Conservation (phyloP, 2,888 invertebrate species). For the Adela reaumurella region DNA sequence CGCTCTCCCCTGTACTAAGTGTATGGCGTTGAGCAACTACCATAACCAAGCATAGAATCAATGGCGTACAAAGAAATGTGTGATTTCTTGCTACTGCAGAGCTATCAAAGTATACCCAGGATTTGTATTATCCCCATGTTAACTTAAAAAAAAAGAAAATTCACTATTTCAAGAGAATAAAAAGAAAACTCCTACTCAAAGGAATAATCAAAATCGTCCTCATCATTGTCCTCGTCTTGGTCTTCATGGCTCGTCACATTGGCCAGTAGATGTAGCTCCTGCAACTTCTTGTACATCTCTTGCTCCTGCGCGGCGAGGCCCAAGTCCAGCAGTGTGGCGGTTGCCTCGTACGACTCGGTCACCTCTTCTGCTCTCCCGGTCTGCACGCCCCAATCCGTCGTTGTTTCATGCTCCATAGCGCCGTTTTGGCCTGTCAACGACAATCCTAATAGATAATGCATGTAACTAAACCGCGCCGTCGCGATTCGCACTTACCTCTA, state of each 20-base stretch:
- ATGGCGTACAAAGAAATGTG: too few species aligned
- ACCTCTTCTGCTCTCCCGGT: conserved; percentile 21
- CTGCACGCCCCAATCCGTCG: conserved; percentile 30
- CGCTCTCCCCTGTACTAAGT: too few species aligned
- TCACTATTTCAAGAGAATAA: not conserved
- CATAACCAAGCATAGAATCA: too few species aligned
- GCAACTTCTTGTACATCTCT: conserved; percentile 31
- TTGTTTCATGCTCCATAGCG: conserved; percentile 24
- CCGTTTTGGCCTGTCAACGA: conserved; percentile 26
- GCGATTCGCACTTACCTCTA: too few species aligned
- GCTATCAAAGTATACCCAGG: too few species aligned
- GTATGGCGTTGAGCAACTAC: too few species aligned
- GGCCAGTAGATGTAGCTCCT: conserved; percentile 30
- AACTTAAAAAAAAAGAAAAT: too few species aligned
- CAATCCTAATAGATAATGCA: too few species aligned
- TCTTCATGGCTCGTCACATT: conserved; percentile 23
- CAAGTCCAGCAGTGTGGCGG: not conserved
- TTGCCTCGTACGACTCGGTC: conserved; percentile 12
- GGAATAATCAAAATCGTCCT: conserved; percentile 33
- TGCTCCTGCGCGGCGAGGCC: conserved; percentile 3
- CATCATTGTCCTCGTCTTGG: conserved; percentile 25
- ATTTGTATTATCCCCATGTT: too few species aligned
- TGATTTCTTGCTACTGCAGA: too few species aligned
- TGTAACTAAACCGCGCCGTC: too few species aligned
- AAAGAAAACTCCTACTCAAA: not conserved